Conservation (phyloP, 1,140 invertebrate species). For the Drosophila melanica region DNA sequence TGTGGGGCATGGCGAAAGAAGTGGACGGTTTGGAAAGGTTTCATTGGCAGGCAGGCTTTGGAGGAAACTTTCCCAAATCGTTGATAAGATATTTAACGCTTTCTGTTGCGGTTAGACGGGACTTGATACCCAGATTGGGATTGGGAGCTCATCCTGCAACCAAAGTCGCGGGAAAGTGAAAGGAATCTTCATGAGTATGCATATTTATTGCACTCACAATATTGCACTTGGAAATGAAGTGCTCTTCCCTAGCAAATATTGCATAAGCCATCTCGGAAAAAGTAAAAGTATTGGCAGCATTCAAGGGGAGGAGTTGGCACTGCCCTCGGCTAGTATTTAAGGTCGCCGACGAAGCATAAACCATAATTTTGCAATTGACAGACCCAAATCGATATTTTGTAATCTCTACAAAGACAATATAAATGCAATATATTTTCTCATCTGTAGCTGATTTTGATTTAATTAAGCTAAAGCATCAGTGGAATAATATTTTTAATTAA, state of each 20-base stretch:
- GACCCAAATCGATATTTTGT: not conserved
- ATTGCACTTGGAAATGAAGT: constrained; percentile 52
- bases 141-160: constrained; percentile 58
- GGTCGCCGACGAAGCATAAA: constrained; percentile 16
- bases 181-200: constrained; percentile 72
- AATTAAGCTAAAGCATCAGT: no score
- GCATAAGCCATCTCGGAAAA: constrained; percentile 65
- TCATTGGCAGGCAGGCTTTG: constrained; percentile 52
- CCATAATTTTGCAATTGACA: not conserved
- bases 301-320: not conserved
- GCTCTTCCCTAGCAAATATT: constrained; percentile 56
- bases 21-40: constrained; percentile 28
- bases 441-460: no score
- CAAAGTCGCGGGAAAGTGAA: constrained; percentile 59
- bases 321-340: constrained; percentile 14
- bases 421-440: no score
- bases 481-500: not conserved
- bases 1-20: not conserved
- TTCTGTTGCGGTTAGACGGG: constrained; percentile 2
- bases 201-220: constrained; percentile 71
- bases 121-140: constrained; percentile 34
- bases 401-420: no score
- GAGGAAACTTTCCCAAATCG: constrained; percentile 46
- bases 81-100: not conserved
- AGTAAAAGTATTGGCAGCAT: constrained; percentile 64